Conservation (phyloP, 2,113 vertebrate species). For the Sphaerodactylus townsendi region DNA sequence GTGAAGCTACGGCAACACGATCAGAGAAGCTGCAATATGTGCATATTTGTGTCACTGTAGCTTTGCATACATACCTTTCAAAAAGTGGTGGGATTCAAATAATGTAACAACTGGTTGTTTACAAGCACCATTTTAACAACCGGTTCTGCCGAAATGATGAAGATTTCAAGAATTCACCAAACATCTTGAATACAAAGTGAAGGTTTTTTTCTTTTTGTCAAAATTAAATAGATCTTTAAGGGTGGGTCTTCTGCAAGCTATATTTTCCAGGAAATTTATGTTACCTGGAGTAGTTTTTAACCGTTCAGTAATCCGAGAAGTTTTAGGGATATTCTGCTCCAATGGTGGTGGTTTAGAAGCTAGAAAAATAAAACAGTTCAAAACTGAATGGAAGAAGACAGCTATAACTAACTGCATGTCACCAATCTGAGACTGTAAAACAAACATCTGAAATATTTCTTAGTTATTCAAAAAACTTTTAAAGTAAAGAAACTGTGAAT, state of each 20-base stretch:
- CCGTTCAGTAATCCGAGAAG: conserved; percentile 46
- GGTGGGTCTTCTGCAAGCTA: neutral
- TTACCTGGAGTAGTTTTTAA: conserved; percentile 60
- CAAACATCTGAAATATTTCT: neutral
- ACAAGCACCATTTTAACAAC: too few relatives aligned
- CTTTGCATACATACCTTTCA: too few relatives aligned
- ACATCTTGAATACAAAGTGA: neutral
- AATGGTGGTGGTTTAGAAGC: conserved; percentile 48
- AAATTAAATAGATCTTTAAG: neutral
- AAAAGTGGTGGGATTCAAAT: too few relatives aligned
- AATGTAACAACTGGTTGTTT: too few relatives aligned
- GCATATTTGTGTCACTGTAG: too few relatives aligned
- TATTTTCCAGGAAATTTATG: neutral
- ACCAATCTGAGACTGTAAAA: neutral
- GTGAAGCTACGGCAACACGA: too few relatives aligned
- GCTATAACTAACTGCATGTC: neutral
- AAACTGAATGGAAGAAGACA: neutral
- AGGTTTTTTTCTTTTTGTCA: neutral
- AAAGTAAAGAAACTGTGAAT: neutral
- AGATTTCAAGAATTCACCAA: neutral
- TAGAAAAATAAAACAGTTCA: conserved; percentile 52
- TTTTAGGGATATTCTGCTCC: conserved; percentile 43
- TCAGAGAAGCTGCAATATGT: too few relatives aligned
- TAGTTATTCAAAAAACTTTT: neutral
- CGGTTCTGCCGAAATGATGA: too few relatives aligned